Evolutionary conservation across 1,140 invertebrate species (phyloP).

Genomic region (Macrobrachium nipponense): DNA sequence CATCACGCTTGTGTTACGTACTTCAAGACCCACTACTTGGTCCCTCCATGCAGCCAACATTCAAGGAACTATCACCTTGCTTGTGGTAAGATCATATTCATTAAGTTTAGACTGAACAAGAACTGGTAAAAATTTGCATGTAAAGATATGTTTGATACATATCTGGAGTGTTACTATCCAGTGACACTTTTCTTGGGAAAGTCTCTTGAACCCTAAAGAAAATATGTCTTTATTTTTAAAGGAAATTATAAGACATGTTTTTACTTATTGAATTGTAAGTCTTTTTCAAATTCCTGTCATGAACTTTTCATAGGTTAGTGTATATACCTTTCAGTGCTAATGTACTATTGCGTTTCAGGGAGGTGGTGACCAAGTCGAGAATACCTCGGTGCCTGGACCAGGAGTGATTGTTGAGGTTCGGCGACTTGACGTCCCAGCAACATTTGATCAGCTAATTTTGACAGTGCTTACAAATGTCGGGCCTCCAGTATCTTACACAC

Average conservation of each 20-base stretch:
- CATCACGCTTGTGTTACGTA: conserved; percentile 56
- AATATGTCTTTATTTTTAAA: too few relatives aligned
- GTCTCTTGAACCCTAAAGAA: too few relatives aligned
- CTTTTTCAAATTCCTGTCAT: too few relatives aligned
- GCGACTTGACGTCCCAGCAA: conserved; percentile 32
- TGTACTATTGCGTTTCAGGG: conserved; percentile 21
- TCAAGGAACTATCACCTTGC: conserved; percentile 55
- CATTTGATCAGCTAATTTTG: conserved; percentile 59
- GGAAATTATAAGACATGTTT: too few relatives aligned
- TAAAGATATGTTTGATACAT: too few relatives aligned
- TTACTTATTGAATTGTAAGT: too few relatives aligned
- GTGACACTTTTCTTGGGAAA: too few relatives aligned
- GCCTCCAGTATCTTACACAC: conserved; percentile 58
- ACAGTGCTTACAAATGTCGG: conserved; percentile 55
- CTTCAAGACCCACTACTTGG: conserved; percentile 56
- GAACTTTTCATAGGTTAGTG: too few relatives aligned
- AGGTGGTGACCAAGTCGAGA: conserved; percentile 62
- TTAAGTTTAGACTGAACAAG: too few relatives aligned
- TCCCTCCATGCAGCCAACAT: conserved; percentile 42
- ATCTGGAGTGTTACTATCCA: too few relatives aligned
- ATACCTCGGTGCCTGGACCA: conserved; percentile 43
- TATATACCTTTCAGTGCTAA: too few relatives aligned
- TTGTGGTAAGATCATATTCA: conserved; percentile 42
- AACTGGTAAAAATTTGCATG: too few relatives aligned
- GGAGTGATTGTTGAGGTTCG: conserved; percentile 42